phyloP scores from a whole-genome alignment of 2,888 invertebrate genomes.

The Patella ulyssiponensis region DNA sequence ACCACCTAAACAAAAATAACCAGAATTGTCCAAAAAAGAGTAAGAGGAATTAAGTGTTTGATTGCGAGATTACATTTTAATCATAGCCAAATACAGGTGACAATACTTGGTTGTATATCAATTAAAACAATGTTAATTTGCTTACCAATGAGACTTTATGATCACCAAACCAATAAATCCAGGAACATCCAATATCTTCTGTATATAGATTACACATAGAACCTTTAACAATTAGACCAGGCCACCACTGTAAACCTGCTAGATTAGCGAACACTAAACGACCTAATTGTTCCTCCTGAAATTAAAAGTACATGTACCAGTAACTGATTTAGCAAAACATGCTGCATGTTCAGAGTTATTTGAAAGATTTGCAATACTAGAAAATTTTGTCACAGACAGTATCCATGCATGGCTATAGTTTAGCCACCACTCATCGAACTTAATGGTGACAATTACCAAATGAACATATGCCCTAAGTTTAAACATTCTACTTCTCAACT shows the following conservation, averaged over 20 bases:
- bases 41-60: neutral
- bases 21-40: neutral
- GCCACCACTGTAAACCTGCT: constrained; percentile 26
- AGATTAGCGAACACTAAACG: constrained; percentile 32
- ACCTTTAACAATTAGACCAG: constrained; percentile 33
- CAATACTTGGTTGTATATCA: too few relatives aligned
- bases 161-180: constrained; percentile 37
- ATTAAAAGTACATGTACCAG: too few relatives aligned
- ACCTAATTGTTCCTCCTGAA: constrained; percentile 31
- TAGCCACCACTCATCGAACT: too few relatives aligned
- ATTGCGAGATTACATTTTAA: neutral
- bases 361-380: too few relatives aligned
- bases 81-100: too few relatives aligned
- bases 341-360: too few relatives aligned
- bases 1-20: neutral
- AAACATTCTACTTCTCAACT: too few relatives aligned
- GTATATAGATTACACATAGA: constrained; percentile 28
- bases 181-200: constrained; percentile 23
- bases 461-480: too few relatives aligned
- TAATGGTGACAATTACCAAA: too few relatives aligned
- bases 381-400: too few relatives aligned
- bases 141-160: constrained; percentile 34
- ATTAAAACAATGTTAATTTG: neutral
- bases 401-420: too few relatives aligned
- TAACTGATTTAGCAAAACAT: too few relatives aligned